phyloP scores from a whole-genome alignment of 1,140 invertebrate genomes.

The Zaprionus ornatus region DNA sequence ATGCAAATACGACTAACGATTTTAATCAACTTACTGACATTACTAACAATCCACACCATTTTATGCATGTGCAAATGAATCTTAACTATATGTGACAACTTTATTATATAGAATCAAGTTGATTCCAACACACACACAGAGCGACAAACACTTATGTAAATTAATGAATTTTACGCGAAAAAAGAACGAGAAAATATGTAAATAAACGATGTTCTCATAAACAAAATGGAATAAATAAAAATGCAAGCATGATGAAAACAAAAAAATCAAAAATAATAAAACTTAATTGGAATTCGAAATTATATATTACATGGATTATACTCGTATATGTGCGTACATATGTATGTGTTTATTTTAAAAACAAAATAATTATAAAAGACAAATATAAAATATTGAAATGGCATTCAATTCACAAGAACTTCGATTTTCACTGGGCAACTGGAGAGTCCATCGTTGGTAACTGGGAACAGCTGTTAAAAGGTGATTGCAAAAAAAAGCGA shows the following conservation, averaged over 20 bases:
- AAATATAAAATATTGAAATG: conserved; percentile 69
- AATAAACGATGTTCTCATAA: conserved; percentile 61
- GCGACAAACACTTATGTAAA: conserved; percentile 37
- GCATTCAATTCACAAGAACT: conserved; percentile 59
- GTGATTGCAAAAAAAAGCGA: no score
- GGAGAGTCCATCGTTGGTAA: no score
- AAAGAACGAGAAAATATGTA: conserved; percentile 51
- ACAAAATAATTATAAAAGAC: conserved; percentile 31
- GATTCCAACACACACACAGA: conserved; percentile 29
- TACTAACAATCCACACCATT: conserved; percentile 20
- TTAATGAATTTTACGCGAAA: conserved; percentile 50
- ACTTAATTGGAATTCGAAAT: conserved; percentile 39
- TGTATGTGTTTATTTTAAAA: conserved; percentile 72
- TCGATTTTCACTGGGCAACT: conserved; percentile 13
- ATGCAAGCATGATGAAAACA: conserved; percentile 18
- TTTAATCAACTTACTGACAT: conserved; percentile 41
- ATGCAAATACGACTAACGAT: conserved; percentile 58
- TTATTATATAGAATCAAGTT: conserved; percentile 39
- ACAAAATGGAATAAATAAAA: conserved; percentile 51
- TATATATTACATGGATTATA: conserved; percentile 51
- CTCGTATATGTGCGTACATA: conserved; percentile 42
- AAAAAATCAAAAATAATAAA: conserved; percentile 4
- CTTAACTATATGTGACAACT: conserved; percentile 20
- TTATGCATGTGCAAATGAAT: conserved; percentile 36
- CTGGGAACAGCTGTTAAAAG: no score